Conservation (phyloP, 2,113 vertebrate species). For the Microcebus griseorufus region DNA sequence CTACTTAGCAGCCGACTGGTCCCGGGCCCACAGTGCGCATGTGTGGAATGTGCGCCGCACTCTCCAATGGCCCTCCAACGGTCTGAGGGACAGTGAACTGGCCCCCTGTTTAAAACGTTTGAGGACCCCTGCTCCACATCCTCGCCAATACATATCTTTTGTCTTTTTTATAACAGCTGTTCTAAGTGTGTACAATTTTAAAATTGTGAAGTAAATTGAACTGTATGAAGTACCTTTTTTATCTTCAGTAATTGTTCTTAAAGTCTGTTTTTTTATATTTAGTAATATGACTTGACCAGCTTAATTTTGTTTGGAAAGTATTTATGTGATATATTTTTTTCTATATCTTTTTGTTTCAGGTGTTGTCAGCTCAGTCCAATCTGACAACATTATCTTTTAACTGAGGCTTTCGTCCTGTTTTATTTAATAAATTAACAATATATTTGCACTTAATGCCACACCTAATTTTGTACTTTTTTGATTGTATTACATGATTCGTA, state of each 20-base stretch:
- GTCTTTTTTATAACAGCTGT: not conserved
- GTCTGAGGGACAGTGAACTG: too few relatives aligned
- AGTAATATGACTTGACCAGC: not conserved
- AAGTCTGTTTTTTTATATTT: not conserved
- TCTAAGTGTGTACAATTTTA: not conserved
- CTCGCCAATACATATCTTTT: not conserved
- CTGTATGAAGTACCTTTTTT: not conserved
- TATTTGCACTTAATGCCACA: not conserved
- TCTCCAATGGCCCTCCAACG: too few relatives aligned
- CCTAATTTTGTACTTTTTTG: not conserved
- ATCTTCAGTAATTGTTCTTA: not conserved
- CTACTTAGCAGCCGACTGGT: too few relatives aligned
- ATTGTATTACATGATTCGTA: not conserved
- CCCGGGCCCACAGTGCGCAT: too few relatives aligned
- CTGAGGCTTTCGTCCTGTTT: not conserved
- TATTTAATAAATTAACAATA: not conserved
- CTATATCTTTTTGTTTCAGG: not conserved
- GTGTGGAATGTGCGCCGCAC: too few relatives aligned
- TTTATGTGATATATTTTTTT: not conserved
- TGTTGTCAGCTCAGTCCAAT: not conserved
- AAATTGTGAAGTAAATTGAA: not conserved
- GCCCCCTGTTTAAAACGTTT: too few relatives aligned
- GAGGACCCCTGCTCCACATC: not conserved
- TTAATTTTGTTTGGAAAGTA: constrained; percentile 21
- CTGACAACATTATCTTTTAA: not conserved